Percentiles rank a stretch among this genome's conserved stretches.
phyloP scores from a whole-genome alignment of 30 jellyfish, hydroid and myxozoan genomes.

The Chrysaora quinquecirrha region DNA sequence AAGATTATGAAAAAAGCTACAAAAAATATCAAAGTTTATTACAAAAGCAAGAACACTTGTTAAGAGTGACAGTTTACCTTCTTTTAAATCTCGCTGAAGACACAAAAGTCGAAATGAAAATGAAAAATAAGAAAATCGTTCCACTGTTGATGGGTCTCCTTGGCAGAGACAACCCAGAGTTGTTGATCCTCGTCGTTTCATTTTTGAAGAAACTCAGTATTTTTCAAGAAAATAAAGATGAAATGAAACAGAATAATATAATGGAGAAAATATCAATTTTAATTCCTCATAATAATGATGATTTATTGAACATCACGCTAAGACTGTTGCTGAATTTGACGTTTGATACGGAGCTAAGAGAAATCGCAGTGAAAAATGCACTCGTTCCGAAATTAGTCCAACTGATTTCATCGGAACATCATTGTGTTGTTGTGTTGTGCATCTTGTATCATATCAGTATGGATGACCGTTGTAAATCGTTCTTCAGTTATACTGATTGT shows the following conservation, averaged over 20 bases:
- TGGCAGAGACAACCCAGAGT: slow-evolving; percentile 81
- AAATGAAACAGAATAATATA: slow-evolving; percentile 73
- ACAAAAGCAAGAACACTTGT: slow-evolving; percentile 92
- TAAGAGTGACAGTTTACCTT: slow-evolving; percentile 96
- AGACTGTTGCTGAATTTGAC: slow-evolving; percentile 87
- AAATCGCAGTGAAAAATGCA: slow-evolving; percentile 90
- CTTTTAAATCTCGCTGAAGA: slow-evolving; percentile 94
- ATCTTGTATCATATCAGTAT: slow-evolving; percentile 95
- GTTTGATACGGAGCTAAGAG: slow-evolving; percentile 88
- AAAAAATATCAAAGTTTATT: slow-evolving; percentile 78
- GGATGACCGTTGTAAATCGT: slow-evolving; percentile 94
- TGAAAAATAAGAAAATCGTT: slow-evolving; percentile 90
- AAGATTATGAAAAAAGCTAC: slow-evolving; percentile 90
- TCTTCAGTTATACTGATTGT: slow-evolving; percentile 97
- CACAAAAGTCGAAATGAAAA: slow-evolving; percentile 92
- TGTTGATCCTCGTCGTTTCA: slow-evolving; percentile 93
- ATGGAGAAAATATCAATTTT: slow-evolving; percentile 77
- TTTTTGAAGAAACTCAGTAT: slow-evolving; percentile 93
- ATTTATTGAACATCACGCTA: slow-evolving; percentile 79
- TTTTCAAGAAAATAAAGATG: slow-evolving; percentile 83
- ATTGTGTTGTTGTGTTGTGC: slow-evolving; percentile 90
- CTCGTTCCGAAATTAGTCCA: slow-evolving; percentile 92
- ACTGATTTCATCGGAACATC: slow-evolving; percentile 74
- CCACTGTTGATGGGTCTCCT: slow-evolving; percentile 66
- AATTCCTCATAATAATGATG: slow-evolving; percentile 89